These are phyloP conservation scores for Percopsis omiscomaycus DNA, from an alignment of 2,797 vertebrate species.

Conservation along the genomic window DNA sequence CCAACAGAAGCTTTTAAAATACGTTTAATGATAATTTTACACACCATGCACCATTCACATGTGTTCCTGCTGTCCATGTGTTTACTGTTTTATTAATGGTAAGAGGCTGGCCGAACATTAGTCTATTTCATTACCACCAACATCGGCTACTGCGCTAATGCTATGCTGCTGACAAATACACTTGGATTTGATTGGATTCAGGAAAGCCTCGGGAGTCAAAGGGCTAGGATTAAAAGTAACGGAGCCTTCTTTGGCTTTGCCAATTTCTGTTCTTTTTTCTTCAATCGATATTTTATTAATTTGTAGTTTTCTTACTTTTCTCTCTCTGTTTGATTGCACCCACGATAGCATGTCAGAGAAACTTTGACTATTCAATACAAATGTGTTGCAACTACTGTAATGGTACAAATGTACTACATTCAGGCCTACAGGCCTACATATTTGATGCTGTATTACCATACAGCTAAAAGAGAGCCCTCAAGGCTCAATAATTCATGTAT, in stretches of 20 bases:
- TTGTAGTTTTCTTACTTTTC: background rate
- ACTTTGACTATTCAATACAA: background rate
- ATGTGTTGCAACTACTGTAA: background rate
- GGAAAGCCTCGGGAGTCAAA: background rate
- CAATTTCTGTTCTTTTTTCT: background rate
- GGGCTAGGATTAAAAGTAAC: background rate
- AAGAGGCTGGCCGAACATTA: too few species aligned
- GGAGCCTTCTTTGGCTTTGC: background rate
- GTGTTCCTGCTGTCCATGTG: too few species aligned
- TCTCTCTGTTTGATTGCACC: background rate
- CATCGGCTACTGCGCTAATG: too few species aligned
- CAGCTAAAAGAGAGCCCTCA: background rate
- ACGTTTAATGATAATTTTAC: too few species aligned
- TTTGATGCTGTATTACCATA: constrained; percentile 10
- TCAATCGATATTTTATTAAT: background rate
- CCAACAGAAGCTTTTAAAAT: too few species aligned
- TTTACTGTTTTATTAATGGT: too few species aligned
- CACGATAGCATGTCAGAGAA: too few species aligned
- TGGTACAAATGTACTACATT: background rate
- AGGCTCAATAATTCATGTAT: constrained; percentile 3
- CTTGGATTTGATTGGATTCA: too few species aligned
- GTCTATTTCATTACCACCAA: too few species aligned
- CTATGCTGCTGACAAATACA: too few species aligned
- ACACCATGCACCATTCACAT: too few species aligned
- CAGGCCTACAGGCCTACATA: background rate